Evolutionary conservation across 2,113 vertebrate species (phyloP).

Genomic region (Lycaon pictus): DNA sequence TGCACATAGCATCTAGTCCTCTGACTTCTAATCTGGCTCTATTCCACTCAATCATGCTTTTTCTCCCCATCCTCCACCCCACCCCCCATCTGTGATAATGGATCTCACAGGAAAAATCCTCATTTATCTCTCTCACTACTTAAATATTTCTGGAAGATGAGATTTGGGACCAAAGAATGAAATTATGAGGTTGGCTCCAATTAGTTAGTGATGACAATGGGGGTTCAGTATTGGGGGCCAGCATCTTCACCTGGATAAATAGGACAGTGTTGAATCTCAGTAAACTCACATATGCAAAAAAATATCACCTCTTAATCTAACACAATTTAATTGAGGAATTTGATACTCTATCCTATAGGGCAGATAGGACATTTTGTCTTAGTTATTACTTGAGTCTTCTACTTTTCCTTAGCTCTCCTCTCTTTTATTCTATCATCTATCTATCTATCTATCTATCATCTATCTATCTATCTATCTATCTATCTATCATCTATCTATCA

Average conservation of each 20-base stretch:
- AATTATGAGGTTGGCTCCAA: background rate
- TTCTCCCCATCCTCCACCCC: background rate
- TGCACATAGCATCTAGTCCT: background rate
- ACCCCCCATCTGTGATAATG: background rate
- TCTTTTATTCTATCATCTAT: background rate
- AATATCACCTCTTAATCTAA: conserved; percentile 12
- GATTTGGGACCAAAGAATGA: background rate
- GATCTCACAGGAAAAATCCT: background rate
- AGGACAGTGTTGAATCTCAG: background rate
- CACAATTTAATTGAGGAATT: background rate
- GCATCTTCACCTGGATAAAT: background rate
- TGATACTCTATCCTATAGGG: background rate
- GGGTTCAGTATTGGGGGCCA: background rate
- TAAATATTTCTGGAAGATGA: background rate
- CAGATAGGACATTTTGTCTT: background rate
- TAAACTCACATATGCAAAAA: background rate
- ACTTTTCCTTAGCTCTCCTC: background rate
- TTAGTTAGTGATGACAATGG: background rate
- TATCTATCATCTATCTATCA: background rate
- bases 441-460: no score
- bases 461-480: background rate
- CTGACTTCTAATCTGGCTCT: background rate
- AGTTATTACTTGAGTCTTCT: background rate
- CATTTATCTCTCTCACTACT: background rate
- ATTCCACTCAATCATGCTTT: background rate